Evolutionary conservation across 2,113 vertebrate species (phyloP).

Genomic region (Chlamydotis undulata): DNA sequence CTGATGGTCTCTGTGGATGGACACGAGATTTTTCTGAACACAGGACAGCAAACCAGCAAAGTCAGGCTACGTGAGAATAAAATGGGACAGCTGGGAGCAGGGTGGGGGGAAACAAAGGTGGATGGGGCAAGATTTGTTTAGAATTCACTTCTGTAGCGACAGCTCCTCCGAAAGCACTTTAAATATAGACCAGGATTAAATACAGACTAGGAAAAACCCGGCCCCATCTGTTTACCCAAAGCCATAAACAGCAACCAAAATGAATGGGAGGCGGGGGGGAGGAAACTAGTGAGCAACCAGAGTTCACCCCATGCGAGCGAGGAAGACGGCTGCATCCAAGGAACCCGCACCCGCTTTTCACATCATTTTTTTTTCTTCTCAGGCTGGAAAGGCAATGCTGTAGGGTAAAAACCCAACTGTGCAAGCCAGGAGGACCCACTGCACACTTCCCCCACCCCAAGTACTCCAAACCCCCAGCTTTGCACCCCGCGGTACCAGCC

Average conservation of each 20-base stretch:
- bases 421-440: neutral
- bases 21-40: neutral
- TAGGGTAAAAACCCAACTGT: neutral
- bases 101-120: neutral
- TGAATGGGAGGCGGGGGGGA: neutral
- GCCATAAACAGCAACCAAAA: neutral
- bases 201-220: neutral
- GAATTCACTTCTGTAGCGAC: neutral
- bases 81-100: neutral
- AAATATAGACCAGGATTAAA: constrained; percentile 40
- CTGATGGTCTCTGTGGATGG: neutral
- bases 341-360: neutral
- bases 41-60: neutral
- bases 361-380: neutral
- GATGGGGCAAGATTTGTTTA: neutral
- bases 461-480: neutral
- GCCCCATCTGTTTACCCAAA: constrained; percentile 24
- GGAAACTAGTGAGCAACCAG: neutral
- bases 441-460: neutral
- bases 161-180: neutral
- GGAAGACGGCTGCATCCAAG: neutral
- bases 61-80: accelerated
- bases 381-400: accelerated
- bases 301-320: accelerated
- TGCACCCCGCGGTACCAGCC: neutral